Percentiles rank a stretch among this genome's conserved stretches.
Evolutionary conservation across 2,888 invertebrate species (phyloP).

Genomic region (Punctoribates punctum): DNA sequence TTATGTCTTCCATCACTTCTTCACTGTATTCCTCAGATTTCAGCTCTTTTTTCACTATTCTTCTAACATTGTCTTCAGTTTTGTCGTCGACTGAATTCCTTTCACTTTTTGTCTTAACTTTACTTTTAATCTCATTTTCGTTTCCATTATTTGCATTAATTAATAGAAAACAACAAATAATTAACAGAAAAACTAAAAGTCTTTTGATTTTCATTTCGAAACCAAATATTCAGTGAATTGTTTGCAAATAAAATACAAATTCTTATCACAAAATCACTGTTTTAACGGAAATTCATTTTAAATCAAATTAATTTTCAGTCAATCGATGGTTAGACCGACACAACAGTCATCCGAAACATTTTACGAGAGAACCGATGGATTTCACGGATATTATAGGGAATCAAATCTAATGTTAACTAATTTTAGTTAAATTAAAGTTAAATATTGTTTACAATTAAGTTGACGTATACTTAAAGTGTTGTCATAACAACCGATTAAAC

Average conservation of each 20-base stretch:
- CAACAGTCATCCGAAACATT: no score
- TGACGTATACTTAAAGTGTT: background rate
- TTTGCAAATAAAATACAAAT: no score
- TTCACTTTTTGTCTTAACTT: background rate
- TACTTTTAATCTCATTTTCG: constrained; percentile 18
- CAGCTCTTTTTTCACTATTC: background rate
- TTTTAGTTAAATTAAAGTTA: background rate
- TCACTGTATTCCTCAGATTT: background rate
- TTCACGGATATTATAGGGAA: background rate
- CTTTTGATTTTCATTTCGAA: constrained; percentile 32
- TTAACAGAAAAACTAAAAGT: constrained; percentile 9
- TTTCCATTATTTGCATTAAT: constrained; percentile 6
- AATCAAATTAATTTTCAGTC: no score
- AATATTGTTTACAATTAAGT: background rate
- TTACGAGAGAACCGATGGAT: no score
- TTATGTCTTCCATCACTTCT: background rate
- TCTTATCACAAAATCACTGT: no score
- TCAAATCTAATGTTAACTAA: background rate
- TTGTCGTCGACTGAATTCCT: background rate
- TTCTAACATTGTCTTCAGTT: background rate
- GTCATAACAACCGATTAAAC: background rate
- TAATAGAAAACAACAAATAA: constrained; percentile 25
- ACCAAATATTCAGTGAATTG: background rate
- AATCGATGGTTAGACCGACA: no score
- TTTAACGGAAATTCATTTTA: no score